A percentile compares a stretch with the other conserved stretches of the same genome.
phyloP scores from a whole-genome alignment of 2,797 vertebrate species.

The Chanos chanos region DNA sequence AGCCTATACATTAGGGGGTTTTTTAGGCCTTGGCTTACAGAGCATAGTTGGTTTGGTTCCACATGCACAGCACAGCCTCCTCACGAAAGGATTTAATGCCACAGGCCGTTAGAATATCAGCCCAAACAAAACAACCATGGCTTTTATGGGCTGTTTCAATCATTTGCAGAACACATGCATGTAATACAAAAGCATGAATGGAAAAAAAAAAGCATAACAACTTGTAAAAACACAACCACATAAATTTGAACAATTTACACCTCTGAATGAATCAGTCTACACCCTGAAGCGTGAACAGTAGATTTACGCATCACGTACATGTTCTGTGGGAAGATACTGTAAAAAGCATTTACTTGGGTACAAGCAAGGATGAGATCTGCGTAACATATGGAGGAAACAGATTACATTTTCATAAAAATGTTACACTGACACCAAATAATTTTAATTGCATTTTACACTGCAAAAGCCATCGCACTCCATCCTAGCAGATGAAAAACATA shows the following conservation, averaged over 20 bases:
- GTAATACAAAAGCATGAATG: neutral
- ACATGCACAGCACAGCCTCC: neutral
- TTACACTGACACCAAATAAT: neutral
- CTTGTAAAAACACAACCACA: too few relatives aligned
- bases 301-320: too few relatives aligned
- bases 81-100: neutral
- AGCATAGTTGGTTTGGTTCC: neutral
- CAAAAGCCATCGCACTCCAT: too few relatives aligned
- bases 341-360: neutral
- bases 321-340: too few relatives aligned
- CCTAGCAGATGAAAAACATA: too few relatives aligned
- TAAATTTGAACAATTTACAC: too few relatives aligned
- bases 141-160: neutral
- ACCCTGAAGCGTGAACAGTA: too few relatives aligned
- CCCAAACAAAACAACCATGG: neutral
- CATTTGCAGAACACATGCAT: neutral
- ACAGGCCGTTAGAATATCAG: neutral
- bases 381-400: neutral
- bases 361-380: neutral
- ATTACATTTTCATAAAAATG: neutral
- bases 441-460: conserved; percentile 7
- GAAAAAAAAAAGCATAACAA: neutral
- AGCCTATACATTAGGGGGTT: too few relatives aligned
- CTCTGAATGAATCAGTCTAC: too few relatives aligned
- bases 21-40: neutral